Base-by-base conservation (phyloP, 2,113 vertebrate species). In the Alosa alosa region DNA sequence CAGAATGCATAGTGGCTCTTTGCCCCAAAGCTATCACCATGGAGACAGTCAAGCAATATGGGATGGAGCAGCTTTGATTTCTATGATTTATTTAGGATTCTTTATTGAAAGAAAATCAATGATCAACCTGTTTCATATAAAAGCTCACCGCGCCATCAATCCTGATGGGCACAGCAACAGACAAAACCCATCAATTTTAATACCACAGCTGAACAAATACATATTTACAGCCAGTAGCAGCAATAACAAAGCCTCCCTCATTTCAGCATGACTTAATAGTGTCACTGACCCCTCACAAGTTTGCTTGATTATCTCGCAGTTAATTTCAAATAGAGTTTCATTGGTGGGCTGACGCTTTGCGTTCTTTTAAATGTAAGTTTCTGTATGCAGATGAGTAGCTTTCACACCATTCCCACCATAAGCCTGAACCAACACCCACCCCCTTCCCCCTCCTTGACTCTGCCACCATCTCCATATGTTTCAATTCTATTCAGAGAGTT, bases 401-500 rank as follows among this genome's bases (percentile, higher is more conserved):
- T 36, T 17, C 39, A 78, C 72, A 78, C 31, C 15, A 17, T 78
- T 39, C 72, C 72, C 72, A 36, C 31, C 72, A 39, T 13, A 13
- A 4, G 20, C 72, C 36, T 36, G 11, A 31, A 78, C 31, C 31
- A 11, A 78, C 72, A 36, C 72, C 25, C 31, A 41, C 72, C 89
- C 85, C 88, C 86, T 86, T 78, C 84, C 86, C 49, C 85, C 39
- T 25, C 52, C 46, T 18, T 44, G 81, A 39, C 83, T 86, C 68
- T 75, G 68, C 15, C 49, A 87, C 86, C 87, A 81, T 84, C 84
- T 25, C 90, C 91, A 86, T 84, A 86, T 84, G 88, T 88, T 82
- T 82, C 68, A 36, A 88, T 87, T 84, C 85, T 88, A 89, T 91
- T 88, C 86, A 84, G 81, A 72, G 84, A 85, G 86, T 84, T 86